phyloP scores from a whole-genome alignment of 2,113 vertebrate genomes.

The Plecotus auritus region DNA sequence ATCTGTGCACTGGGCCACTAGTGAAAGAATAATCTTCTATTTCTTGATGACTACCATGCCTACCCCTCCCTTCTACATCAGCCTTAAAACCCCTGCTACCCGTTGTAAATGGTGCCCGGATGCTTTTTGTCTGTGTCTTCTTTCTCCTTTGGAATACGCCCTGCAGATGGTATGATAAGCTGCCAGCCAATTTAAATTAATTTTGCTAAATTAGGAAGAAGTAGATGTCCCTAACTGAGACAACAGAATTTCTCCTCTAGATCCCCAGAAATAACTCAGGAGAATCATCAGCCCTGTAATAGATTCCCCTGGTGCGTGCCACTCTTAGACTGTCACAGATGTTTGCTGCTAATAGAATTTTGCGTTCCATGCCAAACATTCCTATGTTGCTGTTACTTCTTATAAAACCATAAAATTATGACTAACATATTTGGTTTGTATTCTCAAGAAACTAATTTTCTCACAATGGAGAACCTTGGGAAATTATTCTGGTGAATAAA shows the following conservation, averaged over 20 bases:
- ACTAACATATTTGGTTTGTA: conserved; percentile 60
- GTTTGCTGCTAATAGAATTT: conserved; percentile 69
- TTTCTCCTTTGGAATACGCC: not conserved
- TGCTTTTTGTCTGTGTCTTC: not conserved
- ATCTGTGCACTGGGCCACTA: too few species aligned
- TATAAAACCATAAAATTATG: conserved; percentile 64
- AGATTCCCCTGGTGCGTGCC: not conserved
- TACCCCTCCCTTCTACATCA: not conserved
- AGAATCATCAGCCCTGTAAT: conserved; percentile 20
- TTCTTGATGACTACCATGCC: not conserved
- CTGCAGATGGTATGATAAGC: not conserved
- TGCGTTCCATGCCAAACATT: conserved; percentile 47
- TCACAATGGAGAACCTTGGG: conserved; percentile 44
- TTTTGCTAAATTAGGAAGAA: conserved; percentile 51
- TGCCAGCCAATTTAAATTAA: conserved; percentile 45
- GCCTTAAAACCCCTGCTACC: not conserved
- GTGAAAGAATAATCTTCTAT: not conserved
- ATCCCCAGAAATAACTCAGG: conserved; percentile 23
- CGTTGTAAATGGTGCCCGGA: not conserved
- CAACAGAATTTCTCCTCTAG: conserved; percentile 28
- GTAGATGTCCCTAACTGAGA: conserved; percentile 16
- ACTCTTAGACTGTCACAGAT: not conserved
- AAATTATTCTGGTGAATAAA: conserved; percentile 42
- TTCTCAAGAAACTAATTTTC: conserved; percentile 65
- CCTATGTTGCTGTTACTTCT: conserved; percentile 49